Conservation (phyloP, 1,140 invertebrate genomes). For the Galendromus occidentalis region DNA sequence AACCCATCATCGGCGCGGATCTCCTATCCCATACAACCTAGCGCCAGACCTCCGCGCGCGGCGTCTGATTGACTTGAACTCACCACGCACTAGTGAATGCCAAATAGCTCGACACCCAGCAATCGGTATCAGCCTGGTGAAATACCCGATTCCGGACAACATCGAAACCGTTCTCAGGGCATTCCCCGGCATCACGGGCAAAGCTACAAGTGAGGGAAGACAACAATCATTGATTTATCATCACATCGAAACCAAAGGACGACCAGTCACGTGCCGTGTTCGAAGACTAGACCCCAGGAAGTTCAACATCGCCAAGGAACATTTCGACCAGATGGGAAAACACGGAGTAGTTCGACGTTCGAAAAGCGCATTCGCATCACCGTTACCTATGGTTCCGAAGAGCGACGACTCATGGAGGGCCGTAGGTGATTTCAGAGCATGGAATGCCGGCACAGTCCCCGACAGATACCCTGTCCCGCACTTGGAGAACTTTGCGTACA, state of each 20-base stretch:
- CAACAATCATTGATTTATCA: slow-evolving; percentile 9
- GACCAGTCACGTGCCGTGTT: neutral
- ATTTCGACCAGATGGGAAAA: slow-evolving; percentile 14
- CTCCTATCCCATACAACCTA: slow-evolving; percentile 14
- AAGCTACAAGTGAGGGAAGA: no score
- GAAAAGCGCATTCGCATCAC: slow-evolving; percentile 18
- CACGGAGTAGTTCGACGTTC: slow-evolving; percentile 17
- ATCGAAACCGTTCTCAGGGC: no score
- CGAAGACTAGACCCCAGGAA: slow-evolving; percentile 5
- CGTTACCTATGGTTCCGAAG: slow-evolving; percentile 21
- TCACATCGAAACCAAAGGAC: slow-evolving; percentile 13
- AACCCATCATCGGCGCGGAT: slow-evolving; percentile 16
- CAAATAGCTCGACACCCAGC: no score
- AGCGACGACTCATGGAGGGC: slow-evolving; percentile 11
- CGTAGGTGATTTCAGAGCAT: slow-evolving; percentile 12
- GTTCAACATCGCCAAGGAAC: slow-evolving; percentile 9
- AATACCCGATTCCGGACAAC: no score
- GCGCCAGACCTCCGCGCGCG: neutral
- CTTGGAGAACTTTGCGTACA: slow-evolving; percentile 13
- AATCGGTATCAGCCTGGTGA: no score
- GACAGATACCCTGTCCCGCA: slow-evolving; percentile 16
- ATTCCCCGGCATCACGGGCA: no score
- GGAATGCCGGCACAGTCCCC: slow-evolving; percentile 15
- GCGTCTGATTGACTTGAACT: slow-evolving; percentile 7
- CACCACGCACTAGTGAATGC: no score